A percentile compares a stretch with the other conserved stretches of the same genome.
phyloP scores from a whole-genome alignment of 1,140 invertebrate genomes.

The Hylyphantes graminicola region DNA sequence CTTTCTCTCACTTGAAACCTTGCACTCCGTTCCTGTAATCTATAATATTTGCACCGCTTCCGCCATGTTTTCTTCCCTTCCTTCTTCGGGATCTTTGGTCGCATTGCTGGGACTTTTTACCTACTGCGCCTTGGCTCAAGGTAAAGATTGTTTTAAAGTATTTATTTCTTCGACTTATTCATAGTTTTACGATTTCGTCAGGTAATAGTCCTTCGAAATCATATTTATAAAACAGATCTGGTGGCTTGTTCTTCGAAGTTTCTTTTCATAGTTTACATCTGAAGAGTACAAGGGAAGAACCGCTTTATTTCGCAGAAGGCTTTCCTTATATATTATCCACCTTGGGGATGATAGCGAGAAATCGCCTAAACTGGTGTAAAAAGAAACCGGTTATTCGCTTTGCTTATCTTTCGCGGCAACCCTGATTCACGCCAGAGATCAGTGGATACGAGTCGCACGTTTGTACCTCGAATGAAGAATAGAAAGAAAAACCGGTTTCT shows the following conservation, averaged over 20 bases:
- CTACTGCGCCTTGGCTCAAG: not conserved
- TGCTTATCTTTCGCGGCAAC: too few species aligned
- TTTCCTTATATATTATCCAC: too few species aligned
- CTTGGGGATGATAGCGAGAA: too few species aligned
- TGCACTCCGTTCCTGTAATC: not conserved
- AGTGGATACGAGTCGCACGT: too few species aligned
- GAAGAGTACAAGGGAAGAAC: too few species aligned
- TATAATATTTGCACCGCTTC: not conserved
- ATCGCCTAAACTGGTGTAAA: too few species aligned
- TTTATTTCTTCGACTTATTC: not conserved
- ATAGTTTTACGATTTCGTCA: not conserved
- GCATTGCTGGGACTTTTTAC: conserved; percentile 4
- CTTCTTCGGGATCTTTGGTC: conserved; percentile 1
- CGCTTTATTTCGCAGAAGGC: too few species aligned
- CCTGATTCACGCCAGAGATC: too few species aligned
- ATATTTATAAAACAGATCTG: not conserved
- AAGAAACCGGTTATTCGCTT: too few species aligned
- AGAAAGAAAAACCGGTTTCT: too few species aligned
- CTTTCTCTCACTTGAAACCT: not conserved
- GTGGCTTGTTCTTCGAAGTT: not conserved
- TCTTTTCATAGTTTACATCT: not conserved
- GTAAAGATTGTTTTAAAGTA: not conserved
- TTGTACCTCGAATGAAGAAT: too few species aligned
- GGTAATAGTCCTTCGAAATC: not conserved
- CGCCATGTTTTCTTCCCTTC: conserved; percentile 4